Base-by-base conservation (phyloP, 2,888 invertebrate genomes). In the Epinotia demarniana region DNA sequence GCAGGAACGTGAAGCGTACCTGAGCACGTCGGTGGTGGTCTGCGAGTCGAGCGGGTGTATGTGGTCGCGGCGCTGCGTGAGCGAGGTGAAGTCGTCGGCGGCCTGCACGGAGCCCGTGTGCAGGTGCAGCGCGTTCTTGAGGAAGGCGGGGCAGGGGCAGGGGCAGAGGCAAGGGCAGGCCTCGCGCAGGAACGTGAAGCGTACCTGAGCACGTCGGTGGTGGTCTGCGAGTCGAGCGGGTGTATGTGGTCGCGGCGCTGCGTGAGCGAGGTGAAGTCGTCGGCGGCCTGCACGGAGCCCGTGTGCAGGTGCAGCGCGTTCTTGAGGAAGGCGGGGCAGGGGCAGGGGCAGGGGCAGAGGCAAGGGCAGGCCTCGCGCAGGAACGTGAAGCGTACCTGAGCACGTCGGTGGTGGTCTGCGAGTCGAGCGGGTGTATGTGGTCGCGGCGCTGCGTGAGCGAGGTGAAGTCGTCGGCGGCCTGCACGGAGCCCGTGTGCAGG, bases 181-280 rank as follows among this genome's bases (percentile, higher is more conserved):
- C n/a, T n/a, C n/a, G n/a, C n/a, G n/a, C n/a, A n/a, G n/a, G n/a
- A n/a, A n/a, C n/a, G n/a, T n/a, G n/a, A n/a, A 3, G 6, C 5
- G 33, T 60, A 60, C 60, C 60, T 60, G 60, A 60, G 60, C 60
- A 60, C 60, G 60, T 60, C 60, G 27, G 60, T 60, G 60, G 60
- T 60, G 60, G 16, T 13, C 60, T 60, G 60, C 23, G 23, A 27
- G 60, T 60, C 60, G 60, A 60, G 60, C 60, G 60, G 60, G 27
- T 60, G 60, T 13, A 60, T 12, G 60, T 60, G 60, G 60, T 60
- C 60, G 60, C 60, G 60, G 60, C 60, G 60, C 60, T 60, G 60
- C 27, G 60, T 60, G 23, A 60, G 60, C 27, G 27, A 12, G 16
- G 60, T 60, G 60, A 60, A 60, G 60, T 60, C 60, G 27, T 27